These are phyloP conservation scores for Pterostichus madidus DNA, from an alignment of 2,888 invertebrate species.

Conservation along the genomic window DNA sequence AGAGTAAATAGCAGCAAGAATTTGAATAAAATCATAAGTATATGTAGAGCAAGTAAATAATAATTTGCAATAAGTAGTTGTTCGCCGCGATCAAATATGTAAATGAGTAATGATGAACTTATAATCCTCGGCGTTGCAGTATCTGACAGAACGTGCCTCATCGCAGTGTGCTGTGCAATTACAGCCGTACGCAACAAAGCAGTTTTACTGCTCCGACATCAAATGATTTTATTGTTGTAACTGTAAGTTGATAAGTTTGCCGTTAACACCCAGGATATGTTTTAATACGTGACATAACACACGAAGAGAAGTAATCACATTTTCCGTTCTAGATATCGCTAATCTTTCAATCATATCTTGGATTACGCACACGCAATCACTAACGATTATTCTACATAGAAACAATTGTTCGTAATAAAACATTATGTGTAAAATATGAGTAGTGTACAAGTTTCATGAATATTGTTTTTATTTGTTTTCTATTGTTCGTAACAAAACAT, in stretches of 20 bases:
- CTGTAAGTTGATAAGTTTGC: constrained; percentile 25
- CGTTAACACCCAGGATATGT: not conserved
- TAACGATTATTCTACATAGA: no score
- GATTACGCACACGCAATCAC: no score
- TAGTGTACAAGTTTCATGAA: no score
- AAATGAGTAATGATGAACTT: constrained; percentile 15
- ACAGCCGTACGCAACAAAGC: not conserved
- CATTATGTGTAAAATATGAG: no score
- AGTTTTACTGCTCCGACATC: not conserved
- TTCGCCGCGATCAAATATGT: not conserved
- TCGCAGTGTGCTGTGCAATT: not conserved
- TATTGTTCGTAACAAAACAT: no score
- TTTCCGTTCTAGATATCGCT: constrained; percentile 1
- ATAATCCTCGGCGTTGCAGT: not conserved
- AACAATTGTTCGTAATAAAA: no score
- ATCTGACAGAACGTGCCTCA: not conserved
- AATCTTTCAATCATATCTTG: not conserved
- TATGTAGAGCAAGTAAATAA: no score
- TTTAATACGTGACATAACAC: constrained; percentile 3
- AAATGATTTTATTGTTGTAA: constrained; percentile 32
- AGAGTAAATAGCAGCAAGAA: no score
- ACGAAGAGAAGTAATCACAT: not conserved
- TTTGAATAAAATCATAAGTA: no score
- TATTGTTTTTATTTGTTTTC: no score
- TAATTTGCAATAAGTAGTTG: no score